Evolutionary conservation across 2,888 invertebrate species (phyloP).

Genomic region (Neoitamus cyanurus): DNA sequence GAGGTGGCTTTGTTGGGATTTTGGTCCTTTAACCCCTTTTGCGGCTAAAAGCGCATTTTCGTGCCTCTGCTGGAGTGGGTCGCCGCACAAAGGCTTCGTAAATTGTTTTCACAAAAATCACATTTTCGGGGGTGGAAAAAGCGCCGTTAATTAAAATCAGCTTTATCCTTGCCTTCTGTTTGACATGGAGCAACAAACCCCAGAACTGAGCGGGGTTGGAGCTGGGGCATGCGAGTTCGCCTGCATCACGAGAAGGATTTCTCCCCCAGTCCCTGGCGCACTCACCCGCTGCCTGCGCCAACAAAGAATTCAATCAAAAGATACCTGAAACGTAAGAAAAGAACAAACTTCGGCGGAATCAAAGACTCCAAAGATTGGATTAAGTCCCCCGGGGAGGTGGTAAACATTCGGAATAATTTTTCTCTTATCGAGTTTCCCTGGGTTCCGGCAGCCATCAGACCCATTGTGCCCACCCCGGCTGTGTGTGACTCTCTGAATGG

Average conservation of each 20-base stretch:
- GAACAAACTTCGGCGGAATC: slow-evolving; percentile 42
- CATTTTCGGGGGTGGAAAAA: not conserved
- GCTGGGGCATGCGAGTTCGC: not conserved
- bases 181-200: not conserved
- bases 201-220: not conserved
- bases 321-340: slow-evolving; percentile 28
- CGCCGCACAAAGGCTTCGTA: not conserved
- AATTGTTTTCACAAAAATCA: slow-evolving; percentile 18
- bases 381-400: slow-evolving; percentile 49
- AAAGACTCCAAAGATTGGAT: slow-evolving; percentile 48
- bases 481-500: slow-evolving; percentile 36
- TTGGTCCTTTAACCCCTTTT: slow-evolving; percentile 16
- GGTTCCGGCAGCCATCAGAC: slow-evolving; percentile 20
- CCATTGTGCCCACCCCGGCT: slow-evolving; percentile 1
- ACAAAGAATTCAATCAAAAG: slow-evolving; percentile 46
- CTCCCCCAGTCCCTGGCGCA: not conserved
- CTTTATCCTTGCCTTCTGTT: not conserved
- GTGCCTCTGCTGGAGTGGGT: not conserved
- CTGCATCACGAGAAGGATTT: not conserved
- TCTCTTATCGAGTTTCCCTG: slow-evolving; percentile 39
- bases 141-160: slow-evolving; percentile 3
- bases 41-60: slow-evolving; percentile 12
- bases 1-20: slow-evolving; percentile 4
- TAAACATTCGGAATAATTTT: slow-evolving; percentile 51
- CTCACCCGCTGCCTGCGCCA: not conserved